Conservation (phyloP, 2,888 invertebrate genomes). For the Chalcis sispes region DNA sequence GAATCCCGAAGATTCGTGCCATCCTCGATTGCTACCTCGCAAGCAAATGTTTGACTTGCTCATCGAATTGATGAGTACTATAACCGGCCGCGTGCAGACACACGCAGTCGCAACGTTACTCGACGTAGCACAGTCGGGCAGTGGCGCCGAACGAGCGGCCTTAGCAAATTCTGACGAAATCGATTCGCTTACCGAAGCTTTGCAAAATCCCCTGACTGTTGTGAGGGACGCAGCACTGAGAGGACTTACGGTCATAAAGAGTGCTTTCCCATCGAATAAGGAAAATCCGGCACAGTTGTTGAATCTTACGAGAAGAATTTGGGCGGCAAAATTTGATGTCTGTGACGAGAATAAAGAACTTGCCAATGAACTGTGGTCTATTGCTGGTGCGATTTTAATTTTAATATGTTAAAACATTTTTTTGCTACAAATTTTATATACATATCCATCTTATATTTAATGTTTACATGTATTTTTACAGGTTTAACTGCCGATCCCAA, state of each 20-base stretch:
- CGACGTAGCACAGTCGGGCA: constrained; percentile 86
- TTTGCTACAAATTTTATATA: neutral
- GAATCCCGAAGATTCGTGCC: constrained; percentile 78
- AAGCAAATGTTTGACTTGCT: constrained; percentile 89
- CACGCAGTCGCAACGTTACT: constrained; percentile 88
- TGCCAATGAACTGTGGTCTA: constrained; percentile 82
- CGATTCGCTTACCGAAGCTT: constrained; percentile 82
- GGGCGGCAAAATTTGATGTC: constrained; percentile 90
- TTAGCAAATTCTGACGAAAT: constrained; percentile 84
- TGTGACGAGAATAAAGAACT: constrained; percentile 84
- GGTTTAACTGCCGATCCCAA: constrained; percentile 77
- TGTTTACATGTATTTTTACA: constrained; percentile 63
- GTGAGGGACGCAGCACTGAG: constrained; percentile 89
- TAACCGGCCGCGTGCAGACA: constrained; percentile 85
- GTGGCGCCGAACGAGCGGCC: constrained; percentile 82
- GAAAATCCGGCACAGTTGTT: constrained; percentile 80
- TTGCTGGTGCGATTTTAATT: constrained; percentile 60
- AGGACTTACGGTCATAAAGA: constrained; percentile 82
- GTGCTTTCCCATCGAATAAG: constrained; percentile 81
- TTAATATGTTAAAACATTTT: neutral
- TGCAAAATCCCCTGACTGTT: constrained; percentile 83
- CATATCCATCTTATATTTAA: neutral
- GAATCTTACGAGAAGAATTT: constrained; percentile 84
- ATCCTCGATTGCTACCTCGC: constrained; percentile 88
- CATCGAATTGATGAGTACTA: constrained; percentile 84